These are phyloP conservation scores for Cecidostiba fungosa DNA, from an alignment of 2,888 invertebrate species.

Conservation along the genomic window DNA sequence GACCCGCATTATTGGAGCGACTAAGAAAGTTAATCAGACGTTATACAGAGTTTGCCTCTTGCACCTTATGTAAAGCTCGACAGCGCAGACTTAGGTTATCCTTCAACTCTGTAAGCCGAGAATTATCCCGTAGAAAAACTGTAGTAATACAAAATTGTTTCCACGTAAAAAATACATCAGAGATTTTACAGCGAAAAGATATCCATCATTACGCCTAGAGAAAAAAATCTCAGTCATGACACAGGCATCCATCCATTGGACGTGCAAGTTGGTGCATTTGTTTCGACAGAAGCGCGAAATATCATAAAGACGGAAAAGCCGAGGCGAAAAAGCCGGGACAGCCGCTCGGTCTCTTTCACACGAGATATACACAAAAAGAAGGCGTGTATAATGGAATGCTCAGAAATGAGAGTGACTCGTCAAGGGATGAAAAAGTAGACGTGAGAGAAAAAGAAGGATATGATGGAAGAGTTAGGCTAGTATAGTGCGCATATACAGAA, in stretches of 20 bases:
- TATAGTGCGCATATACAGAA: neutral
- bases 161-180: neutral
- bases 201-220: too few species aligned
- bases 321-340: neutral
- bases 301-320: neutral
- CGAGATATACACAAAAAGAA: slow-evolving; percentile 13
- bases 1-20: neutral
- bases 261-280: neutral
- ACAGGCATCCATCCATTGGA: neutral
- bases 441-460: slow-evolving; percentile 11
- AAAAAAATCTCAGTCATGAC: neutral
- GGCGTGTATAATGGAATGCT: slow-evolving; percentile 44
- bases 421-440: neutral
- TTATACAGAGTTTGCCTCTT: neutral
- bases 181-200: neutral
- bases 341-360: slow-evolving; percentile 6
- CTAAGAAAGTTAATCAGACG: neutral
- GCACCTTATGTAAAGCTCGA: neutral
- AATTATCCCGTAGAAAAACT: neutral
- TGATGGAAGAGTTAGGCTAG: slow-evolving; percentile 25
- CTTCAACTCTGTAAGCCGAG: neutral
- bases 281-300: neutral
- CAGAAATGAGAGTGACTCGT: slow-evolving; percentile 56
- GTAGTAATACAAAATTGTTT: too few species aligned
- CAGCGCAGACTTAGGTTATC: neutral